A percentile compares a stretch with the other conserved stretches of the same genome.
Conservation (phyloP, 2,113 vertebrate genomes). For the Zonotrichia leucophrys region DNA sequence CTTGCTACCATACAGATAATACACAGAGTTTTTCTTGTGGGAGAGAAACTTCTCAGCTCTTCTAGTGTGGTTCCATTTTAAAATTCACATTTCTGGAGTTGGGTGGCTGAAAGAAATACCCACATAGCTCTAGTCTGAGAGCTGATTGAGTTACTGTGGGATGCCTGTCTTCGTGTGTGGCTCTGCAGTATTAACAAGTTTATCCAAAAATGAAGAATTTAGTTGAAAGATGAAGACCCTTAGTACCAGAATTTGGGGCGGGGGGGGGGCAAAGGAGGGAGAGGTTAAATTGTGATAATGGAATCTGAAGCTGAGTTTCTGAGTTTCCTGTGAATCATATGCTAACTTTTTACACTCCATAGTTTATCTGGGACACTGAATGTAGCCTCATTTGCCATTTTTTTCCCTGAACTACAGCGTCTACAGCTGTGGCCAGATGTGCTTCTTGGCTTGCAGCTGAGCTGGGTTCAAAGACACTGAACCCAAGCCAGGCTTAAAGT, state of each 20-base stretch:
- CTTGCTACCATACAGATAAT: neutral
- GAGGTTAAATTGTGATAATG: neutral
- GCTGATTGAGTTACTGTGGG: neutral
- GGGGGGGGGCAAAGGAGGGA: too few species aligned
- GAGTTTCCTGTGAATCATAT: neutral
- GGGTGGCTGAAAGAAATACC: neutral
- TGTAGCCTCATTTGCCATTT: neutral
- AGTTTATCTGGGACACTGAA: constrained; percentile 16
- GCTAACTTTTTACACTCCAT: neutral
- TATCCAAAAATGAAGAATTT: neutral
- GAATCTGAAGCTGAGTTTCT: neutral
- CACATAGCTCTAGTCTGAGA: neutral
- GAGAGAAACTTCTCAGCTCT: neutral
- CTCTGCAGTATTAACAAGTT: neutral
- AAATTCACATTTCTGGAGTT: neutral
- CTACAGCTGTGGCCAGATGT: constrained; percentile 42
- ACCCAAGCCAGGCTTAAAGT: neutral
- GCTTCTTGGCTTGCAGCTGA: constrained; percentile 1
- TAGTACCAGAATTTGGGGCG: neutral
- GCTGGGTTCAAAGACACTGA: constrained; percentile 2
- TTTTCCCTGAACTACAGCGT: neutral
- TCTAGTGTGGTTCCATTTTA: neutral
- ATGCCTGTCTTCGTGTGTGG: neutral
- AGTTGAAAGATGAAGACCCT: neutral
- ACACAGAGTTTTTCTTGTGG: neutral